Base-by-base conservation (phyloP, 2,797 vertebrate species). In the Phylloscopus collybita region DNA sequence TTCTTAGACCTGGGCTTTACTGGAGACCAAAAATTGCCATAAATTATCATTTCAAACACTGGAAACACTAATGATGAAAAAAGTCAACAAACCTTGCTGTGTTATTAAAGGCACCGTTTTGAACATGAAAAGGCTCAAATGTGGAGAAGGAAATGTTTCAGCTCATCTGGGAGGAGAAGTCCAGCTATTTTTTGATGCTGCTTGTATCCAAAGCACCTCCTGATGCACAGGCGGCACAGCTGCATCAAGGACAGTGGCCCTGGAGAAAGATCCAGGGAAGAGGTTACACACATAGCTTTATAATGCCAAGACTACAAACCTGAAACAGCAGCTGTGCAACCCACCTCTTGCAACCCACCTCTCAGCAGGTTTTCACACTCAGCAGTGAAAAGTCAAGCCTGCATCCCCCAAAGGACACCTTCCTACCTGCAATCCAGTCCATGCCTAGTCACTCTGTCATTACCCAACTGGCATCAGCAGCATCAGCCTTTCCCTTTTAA, bases 211-310 rank as follows among this genome's bases (percentile, higher is more conserved):
- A 98, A 97, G 91, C 96, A 98, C 92, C 95, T 98, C 93, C 99
- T 98, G 97, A 99, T 98, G 95, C 93, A 91, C 71, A 98, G 96
- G 69, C 98, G 98, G 80, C 98, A 99, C 84, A 98, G 83, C 93
- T 99, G 98, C 98, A 97, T 98, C 92, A 99, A 97, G 94, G 98
- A 93, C 51, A 97, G 73, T 0, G 97, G 98, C 70, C 97, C 98
- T 99, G 91, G 44, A 90, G 93, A 95, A 88, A 97, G 45, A 97
- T 80, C 5, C 72, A 64, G 16, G 88, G 83, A 92, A 96, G 17
- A 95, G 73, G 78, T 96, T 88, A 97, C 13, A 30, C 20, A 18
- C 2, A 6, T 27, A 50, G 34, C 53, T 88, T 94, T 70, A 70
- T 21, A 32, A 11, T 51, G 42, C 60, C 40, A 36, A n/a, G 72